A percentile compares a stretch with the other conserved stretches of the same genome.
Conservation (phyloP, 2,113 vertebrate genomes). For the Cromileptes altivelis region DNA sequence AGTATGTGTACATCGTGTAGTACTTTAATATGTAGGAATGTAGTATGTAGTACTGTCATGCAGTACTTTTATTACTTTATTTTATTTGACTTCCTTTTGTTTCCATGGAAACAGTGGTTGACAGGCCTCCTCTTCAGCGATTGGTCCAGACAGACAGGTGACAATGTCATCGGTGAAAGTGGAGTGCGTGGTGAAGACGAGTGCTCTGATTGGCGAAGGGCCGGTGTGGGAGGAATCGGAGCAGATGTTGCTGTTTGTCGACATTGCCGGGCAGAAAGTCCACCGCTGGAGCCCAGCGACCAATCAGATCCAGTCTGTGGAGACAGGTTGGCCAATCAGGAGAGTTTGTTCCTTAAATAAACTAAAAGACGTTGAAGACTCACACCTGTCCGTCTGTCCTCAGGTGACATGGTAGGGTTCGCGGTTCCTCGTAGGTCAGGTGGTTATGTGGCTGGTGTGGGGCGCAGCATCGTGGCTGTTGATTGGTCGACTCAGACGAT, state of each 20-base stretch:
- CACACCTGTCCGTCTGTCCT: background rate
- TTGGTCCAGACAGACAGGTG: conserved; percentile 4
- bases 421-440: conserved; percentile 59
- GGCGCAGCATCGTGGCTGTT: conserved; percentile 67
- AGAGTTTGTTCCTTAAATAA: background rate
- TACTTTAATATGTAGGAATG: too few species aligned
- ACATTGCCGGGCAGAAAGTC: conserved; percentile 87
- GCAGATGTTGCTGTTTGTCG: conserved; percentile 88
- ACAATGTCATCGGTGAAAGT: conserved; percentile 90
- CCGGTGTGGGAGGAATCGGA: conserved; percentile 93
- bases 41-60: background rate
- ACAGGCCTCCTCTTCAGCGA: background rate
- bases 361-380: background rate
- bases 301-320: conserved; percentile 79
- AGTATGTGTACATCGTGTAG: too few species aligned
- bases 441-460: conserved; percentile 72
- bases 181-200: conserved; percentile 83
- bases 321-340: conserved; percentile 84
- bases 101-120: background rate
- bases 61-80: background rate
- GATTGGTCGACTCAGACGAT: conserved; percentile 61
- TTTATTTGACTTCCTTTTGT: background rate
- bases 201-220: conserved; percentile 87
- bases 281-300: conserved; percentile 87
- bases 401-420: conserved; percentile 68